Evolutionary conservation across 2,888 invertebrate species (phyloP), one percentile per base, ranked within the genome.

Genomic region (Ophion costatus): DNA sequence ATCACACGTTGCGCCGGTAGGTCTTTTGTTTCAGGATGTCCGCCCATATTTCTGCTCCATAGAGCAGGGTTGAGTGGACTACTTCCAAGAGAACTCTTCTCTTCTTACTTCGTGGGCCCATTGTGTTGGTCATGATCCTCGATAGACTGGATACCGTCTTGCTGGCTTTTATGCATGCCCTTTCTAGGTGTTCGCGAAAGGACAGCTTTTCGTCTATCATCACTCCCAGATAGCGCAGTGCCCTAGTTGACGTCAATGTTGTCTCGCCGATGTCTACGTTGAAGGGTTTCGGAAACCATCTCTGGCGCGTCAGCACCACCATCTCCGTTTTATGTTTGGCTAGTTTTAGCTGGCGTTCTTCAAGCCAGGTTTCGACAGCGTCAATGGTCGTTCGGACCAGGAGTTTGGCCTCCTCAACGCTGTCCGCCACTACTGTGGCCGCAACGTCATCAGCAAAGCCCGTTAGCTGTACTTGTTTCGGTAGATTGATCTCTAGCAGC

Each of bases 381-480:
- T 66, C 14, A 7, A 45, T 22, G 14, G 45, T 17, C 3, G 33
- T 38, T 17, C 7, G 20, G 20, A 82, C 42, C 56, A 45, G 33
- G 11, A 42, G 51, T 24, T 33, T 29, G 0, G 82, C 81, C 2
- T 80, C 76, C 2, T 81, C 79, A 24, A 33, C 38, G 56, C 22
- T 59, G 2, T 82, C 74, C 10, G 71, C 80, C 17, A 71, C 42
- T 11, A 79, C 29, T n/a, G 66, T 33, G 5, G n/a, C 84, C 10
- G 84, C 79, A 29, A 84, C 56, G 75, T 79, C 79, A 17, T 82
- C 75, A 5, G 82, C 82, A 29, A 67, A 84, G n/a, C 78, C 70
- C 10, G 61, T 61, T 6, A 84, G 29, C 11, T 82, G 45, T 22
- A 70, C 57, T 20, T 66, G 38, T 9, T 20, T 5, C 22, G 69